These are phyloP conservation scores for Sula dactylatra DNA, from an alignment of 2,113 vertebrate genomes.

Conservation along the genomic window DNA sequence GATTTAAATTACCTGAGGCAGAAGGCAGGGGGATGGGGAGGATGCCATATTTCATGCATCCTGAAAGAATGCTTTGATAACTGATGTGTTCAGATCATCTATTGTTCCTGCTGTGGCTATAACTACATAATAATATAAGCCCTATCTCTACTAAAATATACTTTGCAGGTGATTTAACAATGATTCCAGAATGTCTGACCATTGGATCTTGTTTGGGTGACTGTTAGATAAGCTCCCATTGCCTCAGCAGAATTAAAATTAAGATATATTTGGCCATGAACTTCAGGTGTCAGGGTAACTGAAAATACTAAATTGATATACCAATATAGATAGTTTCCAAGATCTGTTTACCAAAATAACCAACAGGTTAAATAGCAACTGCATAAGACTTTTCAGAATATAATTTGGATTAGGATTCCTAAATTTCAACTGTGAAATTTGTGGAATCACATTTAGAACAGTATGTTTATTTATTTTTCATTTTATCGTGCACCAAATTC, in stretches of 20 bases:
- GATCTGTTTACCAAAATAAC: background rate
- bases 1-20: background rate
- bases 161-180: background rate
- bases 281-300: background rate
- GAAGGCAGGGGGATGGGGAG: background rate
- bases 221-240: background rate
- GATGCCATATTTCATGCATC: background rate
- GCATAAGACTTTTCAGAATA: background rate
- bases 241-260: background rate
- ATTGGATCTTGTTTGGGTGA: background rate
- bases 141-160: background rate
- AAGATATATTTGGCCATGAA: background rate
- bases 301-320: background rate
- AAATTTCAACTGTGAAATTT: background rate
- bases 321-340: background rate
- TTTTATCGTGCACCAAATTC: background rate
- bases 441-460: background rate
- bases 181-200: background rate
- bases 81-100: background rate
- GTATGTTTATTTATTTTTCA: background rate
- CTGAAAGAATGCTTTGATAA: background rate
- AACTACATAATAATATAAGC: background rate
- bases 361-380: background rate
- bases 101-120: background rate
- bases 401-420: background rate